Conservation (phyloP, 2,888 invertebrate species). For the Pycnomerus fuliginosus region DNA sequence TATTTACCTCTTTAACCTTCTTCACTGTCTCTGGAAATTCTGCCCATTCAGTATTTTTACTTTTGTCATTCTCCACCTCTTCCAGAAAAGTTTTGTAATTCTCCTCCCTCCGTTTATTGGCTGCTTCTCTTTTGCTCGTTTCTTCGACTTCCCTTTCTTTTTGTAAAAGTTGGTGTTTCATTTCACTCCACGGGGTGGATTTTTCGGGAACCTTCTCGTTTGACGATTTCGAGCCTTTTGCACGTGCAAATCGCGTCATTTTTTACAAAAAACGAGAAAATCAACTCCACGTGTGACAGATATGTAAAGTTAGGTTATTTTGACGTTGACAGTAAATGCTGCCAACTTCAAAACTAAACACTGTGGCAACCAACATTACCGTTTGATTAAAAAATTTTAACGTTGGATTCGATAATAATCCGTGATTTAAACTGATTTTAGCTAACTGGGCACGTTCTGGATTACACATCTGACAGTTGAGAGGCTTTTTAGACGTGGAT, state of each 20-base stretch:
- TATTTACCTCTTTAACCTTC: conserved; percentile 11
- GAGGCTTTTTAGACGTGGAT: too few relatives aligned
- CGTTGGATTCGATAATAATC: too few relatives aligned
- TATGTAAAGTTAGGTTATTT: conserved; percentile 7
- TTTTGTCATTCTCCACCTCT: conserved; percentile 54
- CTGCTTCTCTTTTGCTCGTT: conserved; percentile 30
- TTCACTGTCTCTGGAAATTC: conserved; percentile 50
- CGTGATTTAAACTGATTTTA: too few relatives aligned
- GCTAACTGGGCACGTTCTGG: too few relatives aligned
- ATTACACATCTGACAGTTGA: too few relatives aligned
- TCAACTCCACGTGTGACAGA: conserved; percentile 3
- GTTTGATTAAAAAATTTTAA: too few relatives aligned
- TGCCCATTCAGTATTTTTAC: conserved; percentile 58
- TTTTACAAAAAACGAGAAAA: conserved; percentile 14
- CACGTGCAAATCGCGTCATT: conserved; percentile 76
- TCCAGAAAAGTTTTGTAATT: conserved; percentile 41
- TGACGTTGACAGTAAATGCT: neutral
- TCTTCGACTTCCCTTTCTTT: conserved; percentile 56
- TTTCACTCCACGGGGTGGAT: conserved; percentile 71
- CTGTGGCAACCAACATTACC: neutral
- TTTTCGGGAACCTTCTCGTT: conserved; percentile 69
- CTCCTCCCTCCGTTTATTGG: conserved; percentile 30
- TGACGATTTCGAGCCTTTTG: conserved; percentile 72
- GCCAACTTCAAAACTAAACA: too few relatives aligned
- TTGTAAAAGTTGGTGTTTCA: conserved; percentile 64